A percentile compares a stretch with the other conserved stretches of the same genome.
phyloP scores from a whole-genome alignment of 1,140 invertebrate genomes.

The Battus philenor region DNA sequence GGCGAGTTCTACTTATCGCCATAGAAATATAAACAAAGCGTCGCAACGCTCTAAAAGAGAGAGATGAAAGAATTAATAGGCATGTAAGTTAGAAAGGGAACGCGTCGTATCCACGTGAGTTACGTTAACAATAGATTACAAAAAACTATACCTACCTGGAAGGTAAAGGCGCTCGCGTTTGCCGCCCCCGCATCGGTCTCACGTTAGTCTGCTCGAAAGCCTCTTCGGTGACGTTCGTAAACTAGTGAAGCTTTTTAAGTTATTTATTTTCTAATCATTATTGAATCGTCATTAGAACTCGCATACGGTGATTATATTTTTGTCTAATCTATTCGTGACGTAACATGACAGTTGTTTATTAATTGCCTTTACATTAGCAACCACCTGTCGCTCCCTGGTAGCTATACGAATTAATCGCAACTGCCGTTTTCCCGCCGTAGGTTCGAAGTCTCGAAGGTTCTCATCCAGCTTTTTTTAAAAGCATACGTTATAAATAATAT shows the following conservation, averaged over 20 bases:
- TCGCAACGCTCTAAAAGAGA: conserved; percentile 24
- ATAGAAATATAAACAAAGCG: conserved; percentile 59
- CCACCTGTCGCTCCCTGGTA: conserved; percentile 48
- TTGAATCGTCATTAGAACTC: conserved; percentile 23
- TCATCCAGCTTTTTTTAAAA: too few species aligned
- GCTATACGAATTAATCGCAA: conserved; percentile 24
- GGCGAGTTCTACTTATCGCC: conserved; percentile 33
- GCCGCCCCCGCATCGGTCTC: conserved; percentile 41
- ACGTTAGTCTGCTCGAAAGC: conserved; percentile 49
- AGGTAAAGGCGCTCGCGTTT: conserved; percentile 46
- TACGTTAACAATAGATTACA: conserved; percentile 64
- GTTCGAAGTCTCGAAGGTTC: neutral
- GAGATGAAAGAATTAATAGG: conserved; percentile 23
- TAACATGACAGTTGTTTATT: conserved; percentile 34
- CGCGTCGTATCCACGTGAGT: conserved; percentile 50
- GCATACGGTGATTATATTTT: conserved; percentile 20
- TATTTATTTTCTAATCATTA: conserved; percentile 11
- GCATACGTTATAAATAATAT: conserved; percentile 13
- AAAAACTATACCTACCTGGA: conserved; percentile 63
- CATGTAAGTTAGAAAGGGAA: conserved; percentile 34
- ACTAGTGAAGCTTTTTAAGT: conserved; percentile 12
- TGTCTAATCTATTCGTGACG: conserved; percentile 30
- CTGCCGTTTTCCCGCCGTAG: conserved; percentile 54
- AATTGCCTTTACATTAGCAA: conserved; percentile 25
- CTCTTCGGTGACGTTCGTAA: conserved; percentile 36